Conservation (phyloP, 1,140 invertebrate genomes). For the Lepidostoma basale region DNA sequence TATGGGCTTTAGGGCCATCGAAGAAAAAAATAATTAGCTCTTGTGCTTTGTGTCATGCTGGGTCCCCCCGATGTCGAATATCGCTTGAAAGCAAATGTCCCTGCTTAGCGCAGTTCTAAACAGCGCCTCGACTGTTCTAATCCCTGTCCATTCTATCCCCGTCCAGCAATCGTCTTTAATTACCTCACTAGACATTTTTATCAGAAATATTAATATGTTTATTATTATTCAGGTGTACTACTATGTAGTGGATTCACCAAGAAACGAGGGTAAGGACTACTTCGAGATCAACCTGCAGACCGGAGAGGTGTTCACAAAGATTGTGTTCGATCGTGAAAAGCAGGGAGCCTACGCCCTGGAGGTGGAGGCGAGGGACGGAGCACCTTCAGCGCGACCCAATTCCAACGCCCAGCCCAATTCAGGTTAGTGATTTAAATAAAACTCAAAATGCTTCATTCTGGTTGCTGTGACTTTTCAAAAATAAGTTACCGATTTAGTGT, state of each 20-base stretch:
- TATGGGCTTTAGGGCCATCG: too few species aligned
- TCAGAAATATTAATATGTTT: not conserved
- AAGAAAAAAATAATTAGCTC: too few species aligned
- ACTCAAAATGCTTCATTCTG: not conserved
- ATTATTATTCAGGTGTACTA: conserved; percentile 75
- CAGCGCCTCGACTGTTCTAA: too few species aligned
- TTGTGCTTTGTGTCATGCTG: too few species aligned
- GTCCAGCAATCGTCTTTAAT: too few species aligned
- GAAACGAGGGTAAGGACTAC: conserved; percentile 91
- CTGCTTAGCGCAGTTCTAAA: too few species aligned
- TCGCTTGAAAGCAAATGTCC: too few species aligned
- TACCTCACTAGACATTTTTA: too few species aligned
- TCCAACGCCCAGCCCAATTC: conserved; percentile 89
- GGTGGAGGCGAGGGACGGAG: conserved; percentile 91
- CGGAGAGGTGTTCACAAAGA: conserved; percentile 92
- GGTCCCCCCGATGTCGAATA: too few species aligned
- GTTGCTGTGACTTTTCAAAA: not conserved
- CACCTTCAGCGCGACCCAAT: conserved; percentile 89
- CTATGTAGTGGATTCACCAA: conserved; percentile 86
- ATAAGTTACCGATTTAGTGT: not conserved
- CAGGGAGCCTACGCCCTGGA: conserved; percentile 93
- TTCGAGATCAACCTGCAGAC: conserved; percentile 94
- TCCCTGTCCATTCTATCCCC: too few species aligned
- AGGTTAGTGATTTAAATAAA: conserved; percentile 76
- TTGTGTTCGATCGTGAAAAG: conserved; percentile 93